These are phyloP conservation scores for western clawed frog (Xenopus tropicalis) DNA, from an alignment of 2,113 vertebrate genomes.

Conservation along the genomic window DNA sequence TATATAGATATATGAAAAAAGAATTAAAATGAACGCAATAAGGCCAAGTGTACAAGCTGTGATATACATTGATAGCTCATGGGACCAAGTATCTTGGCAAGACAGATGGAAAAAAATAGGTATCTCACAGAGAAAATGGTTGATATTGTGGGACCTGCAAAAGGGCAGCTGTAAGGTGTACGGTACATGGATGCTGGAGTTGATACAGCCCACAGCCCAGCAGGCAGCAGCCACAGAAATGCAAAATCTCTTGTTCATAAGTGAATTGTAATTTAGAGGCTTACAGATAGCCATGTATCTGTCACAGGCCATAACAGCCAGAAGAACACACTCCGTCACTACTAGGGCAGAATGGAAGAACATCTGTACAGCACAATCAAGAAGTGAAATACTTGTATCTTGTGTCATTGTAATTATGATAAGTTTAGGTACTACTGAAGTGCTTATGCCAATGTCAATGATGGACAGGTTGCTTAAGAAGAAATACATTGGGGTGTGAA, in stretches of 20 bases:
- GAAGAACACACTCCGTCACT: too few species aligned
- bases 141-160: background rate
- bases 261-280: constrained; percentile 2
- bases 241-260: background rate
- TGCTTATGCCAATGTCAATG: too few species aligned
- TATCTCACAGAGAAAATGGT: too few species aligned
- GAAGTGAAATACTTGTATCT: background rate
- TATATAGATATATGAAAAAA: too few species aligned
- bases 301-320: background rate
- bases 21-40: too few species aligned
- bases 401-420: background rate
- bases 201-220: background rate
- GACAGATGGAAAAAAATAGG: too few species aligned
- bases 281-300: constrained; percentile 11
- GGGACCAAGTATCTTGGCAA: too few species aligned
- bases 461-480: too few species aligned
- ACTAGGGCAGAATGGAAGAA: too few species aligned
- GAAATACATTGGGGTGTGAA: too few species aligned
- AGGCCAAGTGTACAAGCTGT: too few species aligned
- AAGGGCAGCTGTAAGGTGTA: constrained; percentile 1
- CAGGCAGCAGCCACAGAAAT: background rate
- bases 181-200: background rate
- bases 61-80: background rate
- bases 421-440: too few species aligned
- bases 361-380: background rate